phyloP scores from a whole-genome alignment of 2,113 vertebrate species.

The Pangasianodon hypophthalmus region DNA sequence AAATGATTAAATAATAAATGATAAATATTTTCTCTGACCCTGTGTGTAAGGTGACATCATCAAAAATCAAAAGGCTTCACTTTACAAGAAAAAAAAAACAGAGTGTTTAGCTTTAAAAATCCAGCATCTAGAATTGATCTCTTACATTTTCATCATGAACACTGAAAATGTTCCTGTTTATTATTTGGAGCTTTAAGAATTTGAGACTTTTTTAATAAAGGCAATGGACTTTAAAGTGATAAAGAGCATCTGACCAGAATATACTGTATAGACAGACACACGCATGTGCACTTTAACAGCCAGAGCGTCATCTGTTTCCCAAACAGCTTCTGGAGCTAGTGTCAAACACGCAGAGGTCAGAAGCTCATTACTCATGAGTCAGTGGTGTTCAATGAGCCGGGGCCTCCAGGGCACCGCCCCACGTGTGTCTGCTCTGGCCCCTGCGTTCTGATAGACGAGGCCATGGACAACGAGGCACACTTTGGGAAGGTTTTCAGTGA shows the following conservation, averaged over 20 bases:
- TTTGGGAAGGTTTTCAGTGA: slow-evolving; percentile 30
- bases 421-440: slow-evolving; percentile 31
- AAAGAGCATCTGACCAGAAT: neutral
- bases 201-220: neutral
- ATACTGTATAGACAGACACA: slow-evolving; percentile 21
- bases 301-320: slow-evolving; percentile 37
- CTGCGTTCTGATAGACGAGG: slow-evolving; percentile 39
- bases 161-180: neutral
- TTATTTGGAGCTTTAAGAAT: neutral
- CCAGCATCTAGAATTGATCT: neutral
- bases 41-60: too few species aligned
- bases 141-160: neutral
- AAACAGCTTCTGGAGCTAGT: slow-evolving; percentile 29
- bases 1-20: too few species aligned
- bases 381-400: slow-evolving; percentile 35
- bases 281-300: slow-evolving; percentile 37
- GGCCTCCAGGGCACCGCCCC: neutral
- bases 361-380: slow-evolving; percentile 48
- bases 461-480: slow-evolving; percentile 41
- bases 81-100: too few species aligned
- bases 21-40: too few species aligned
- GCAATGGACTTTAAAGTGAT: neutral
- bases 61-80: too few species aligned
- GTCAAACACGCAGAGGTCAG: slow-evolving; percentile 38
- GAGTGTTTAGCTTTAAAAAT: neutral